A percentile compares a stretch with the other conserved stretches of the same genome.
phyloP scores from a whole-genome alignment of 2,113 vertebrate genomes.

The Lynx canadensis region DNA sequence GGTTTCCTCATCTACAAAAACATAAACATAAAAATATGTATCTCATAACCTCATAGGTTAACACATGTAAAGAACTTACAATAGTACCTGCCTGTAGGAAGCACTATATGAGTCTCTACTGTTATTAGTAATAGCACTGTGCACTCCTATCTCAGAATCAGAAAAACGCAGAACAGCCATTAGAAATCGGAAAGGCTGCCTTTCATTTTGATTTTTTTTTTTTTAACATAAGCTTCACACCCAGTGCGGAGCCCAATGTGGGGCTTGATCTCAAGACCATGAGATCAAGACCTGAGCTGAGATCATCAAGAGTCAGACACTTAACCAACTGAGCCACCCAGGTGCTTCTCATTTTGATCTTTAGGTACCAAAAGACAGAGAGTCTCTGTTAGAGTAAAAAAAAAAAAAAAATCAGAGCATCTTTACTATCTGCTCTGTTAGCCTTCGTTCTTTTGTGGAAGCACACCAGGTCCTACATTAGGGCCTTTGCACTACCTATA shows the following conservation, averaged over 20 bases:
- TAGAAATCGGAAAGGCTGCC: not conserved
- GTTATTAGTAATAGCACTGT: not conserved
- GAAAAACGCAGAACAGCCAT: not conserved
- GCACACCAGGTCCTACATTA: not conserved
- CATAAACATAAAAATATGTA: not conserved
- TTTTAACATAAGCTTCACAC: too few species aligned
- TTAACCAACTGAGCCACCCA: too few species aligned
- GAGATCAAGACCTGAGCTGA: too few species aligned
- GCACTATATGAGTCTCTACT: not conserved
- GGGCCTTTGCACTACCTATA: not conserved
- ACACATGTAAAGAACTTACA: not conserved
- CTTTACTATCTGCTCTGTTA: not conserved
- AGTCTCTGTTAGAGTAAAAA: not conserved
- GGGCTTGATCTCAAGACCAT: too few species aligned
- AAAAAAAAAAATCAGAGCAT: not conserved
- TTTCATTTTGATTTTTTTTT: not conserved
- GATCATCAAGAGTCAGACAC: too few species aligned
- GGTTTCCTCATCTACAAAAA: not conserved
- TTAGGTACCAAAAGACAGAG: not conserved
- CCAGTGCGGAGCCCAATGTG: too few species aligned
- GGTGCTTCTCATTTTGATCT: not conserved
- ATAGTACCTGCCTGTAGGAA: not conserved
- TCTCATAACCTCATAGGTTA: not conserved
- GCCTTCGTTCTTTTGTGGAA: not conserved
- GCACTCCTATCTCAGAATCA: not conserved